Evolutionary conservation across 2,113 vertebrate genomes (phyloP).

Genomic region (Excalfactoria chinensis): DNA sequence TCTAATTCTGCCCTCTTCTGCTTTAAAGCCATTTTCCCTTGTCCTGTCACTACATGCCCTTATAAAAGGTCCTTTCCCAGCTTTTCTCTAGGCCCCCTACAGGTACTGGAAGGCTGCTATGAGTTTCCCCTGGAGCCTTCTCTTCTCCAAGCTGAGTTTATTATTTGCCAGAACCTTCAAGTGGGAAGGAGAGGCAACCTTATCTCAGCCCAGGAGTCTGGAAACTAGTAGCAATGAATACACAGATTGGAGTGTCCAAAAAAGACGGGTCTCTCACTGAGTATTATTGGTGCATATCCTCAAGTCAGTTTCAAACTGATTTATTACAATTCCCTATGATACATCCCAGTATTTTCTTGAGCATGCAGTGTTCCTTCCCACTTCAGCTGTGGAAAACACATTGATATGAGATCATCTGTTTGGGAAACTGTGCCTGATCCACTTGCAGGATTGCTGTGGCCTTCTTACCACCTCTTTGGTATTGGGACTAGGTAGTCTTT

Average conservation of each 20-base stretch:
- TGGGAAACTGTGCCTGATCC: neutral
- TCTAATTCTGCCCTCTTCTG: no score
- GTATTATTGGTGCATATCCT: neutral
- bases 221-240: neutral
- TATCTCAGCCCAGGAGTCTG: neutral
- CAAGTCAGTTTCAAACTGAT: neutral
- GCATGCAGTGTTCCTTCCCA: neutral
- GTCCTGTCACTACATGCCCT: no score
- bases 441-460: neutral
- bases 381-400: neutral
- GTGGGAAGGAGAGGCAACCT: neutral
- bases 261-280: neutral
- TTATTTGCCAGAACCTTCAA: neutral
- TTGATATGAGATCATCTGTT: neutral
- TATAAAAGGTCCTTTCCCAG: no score
- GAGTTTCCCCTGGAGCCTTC: no score
- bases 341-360: neutral
- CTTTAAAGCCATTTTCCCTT: no score
- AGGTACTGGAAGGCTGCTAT: no score
- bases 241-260: neutral
- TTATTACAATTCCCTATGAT: neutral
- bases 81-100: no score
- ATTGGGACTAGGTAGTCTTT: no score
- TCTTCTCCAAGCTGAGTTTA: neutral
- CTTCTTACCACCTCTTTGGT: neutral